Base-by-base conservation (phyloP, 2,888 invertebrate species). In the Argyresthia goedartella region DNA sequence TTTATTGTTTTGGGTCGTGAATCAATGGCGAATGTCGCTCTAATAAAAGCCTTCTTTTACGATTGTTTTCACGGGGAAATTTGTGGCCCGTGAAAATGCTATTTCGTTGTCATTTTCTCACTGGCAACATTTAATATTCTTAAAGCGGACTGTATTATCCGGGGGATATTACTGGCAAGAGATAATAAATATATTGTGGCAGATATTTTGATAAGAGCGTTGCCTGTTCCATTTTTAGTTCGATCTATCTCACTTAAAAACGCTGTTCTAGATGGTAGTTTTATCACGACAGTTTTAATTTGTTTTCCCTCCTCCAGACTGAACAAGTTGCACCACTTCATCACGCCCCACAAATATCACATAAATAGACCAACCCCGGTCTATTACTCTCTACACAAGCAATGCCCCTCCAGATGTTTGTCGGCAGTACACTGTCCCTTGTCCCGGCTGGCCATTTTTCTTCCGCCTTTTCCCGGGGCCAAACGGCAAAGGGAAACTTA, bases 401-500 rank as follows among this genome's bases (percentile, higher is more conserved):
- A 25, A 25, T 25, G 25, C 25, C 25, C 25, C 25, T 25, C 25
- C 25, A 25, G 25, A 25, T 25, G 25, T 64, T 63, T 63, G 64
- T 63, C 61, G 42, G 16, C 42, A n/a, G 62, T 63, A 61, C 66
- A 63, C 73, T 77, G 79, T 80, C 81, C 79, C 72, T 67, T 67
- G 69, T 66, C 70, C 69, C 64, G 70, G 76, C 75, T 81, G 81
- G 78, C 76, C 78, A 82, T 84, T 82, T 85, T 78, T 82, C 82
- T 81, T 77, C 25, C 69, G 73, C 75, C 67, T 69, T 77, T 77
- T 71, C 71, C 67, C 55, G 57, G 67, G 69, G 66, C 69, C 74
- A 78, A 79, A 77, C 77, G 76, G 78, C 77, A 85, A 85, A 84
- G 84, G 82, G 86, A 84, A 84, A 84, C 84, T 85, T 85, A 86